A percentile compares a stretch with the other conserved stretches of the same genome.
Conservation (phyloP, 2,797 vertebrate genomes). For the Caiman crocodilus region DNA sequence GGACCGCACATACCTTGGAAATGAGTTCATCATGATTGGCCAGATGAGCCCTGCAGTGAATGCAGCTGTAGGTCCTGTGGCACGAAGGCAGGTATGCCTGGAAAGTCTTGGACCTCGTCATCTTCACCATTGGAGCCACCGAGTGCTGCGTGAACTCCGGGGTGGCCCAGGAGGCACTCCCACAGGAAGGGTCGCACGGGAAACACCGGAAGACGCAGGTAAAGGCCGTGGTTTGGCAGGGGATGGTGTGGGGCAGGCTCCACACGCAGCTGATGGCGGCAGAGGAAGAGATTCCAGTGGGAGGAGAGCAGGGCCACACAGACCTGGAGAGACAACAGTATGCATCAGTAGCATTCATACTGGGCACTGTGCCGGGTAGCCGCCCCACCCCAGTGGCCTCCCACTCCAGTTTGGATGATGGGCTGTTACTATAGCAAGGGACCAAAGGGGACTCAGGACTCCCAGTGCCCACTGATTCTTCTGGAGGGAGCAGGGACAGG, state of each 20-base stretch:
- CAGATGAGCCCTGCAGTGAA: conserved; percentile 97
- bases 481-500: background rate
- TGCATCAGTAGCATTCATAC: background rate
- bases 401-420: background rate
- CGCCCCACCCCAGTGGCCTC: background rate
- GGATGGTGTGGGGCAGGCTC: conserved; percentile 89
- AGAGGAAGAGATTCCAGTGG: conserved; percentile 55
- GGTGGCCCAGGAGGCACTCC: conserved; percentile 96
- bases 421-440: background rate
- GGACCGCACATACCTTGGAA: conserved; percentile 89
- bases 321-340: conserved; percentile 54
- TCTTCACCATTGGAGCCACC: conserved; percentile 92
- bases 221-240: conserved; percentile 98
- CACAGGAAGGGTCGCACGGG: conserved; percentile 98
- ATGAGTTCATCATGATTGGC: conserved; percentile 99
- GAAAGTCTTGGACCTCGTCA: conserved; percentile 97
- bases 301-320: background rate
- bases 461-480: background rate
- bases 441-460: background rate
- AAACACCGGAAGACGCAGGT: conserved; percentile 99
- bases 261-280: conserved; percentile 82
- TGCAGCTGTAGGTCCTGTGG: conserved; percentile 99
- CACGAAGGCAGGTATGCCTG: conserved; percentile 98
- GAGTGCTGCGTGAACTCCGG: conserved; percentile 85
- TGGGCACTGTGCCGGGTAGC: background rate